Conservation (phyloP, 2,888 invertebrate species). For the Nomada goodeniana region DNA sequence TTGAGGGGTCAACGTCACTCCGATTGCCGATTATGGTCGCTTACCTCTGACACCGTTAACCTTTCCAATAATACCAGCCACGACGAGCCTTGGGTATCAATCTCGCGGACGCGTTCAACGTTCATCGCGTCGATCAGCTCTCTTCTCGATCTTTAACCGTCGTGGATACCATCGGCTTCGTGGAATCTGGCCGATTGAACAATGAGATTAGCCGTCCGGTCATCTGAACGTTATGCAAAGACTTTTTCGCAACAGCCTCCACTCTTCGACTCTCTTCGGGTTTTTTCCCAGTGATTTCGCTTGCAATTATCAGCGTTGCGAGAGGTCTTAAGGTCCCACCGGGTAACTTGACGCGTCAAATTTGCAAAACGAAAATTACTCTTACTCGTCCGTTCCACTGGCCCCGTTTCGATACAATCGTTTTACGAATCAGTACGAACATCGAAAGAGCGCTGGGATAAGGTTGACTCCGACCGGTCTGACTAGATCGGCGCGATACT, state of each 20-base stretch:
- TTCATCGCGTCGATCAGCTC: conserved; percentile 4
- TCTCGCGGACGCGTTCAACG: conserved; percentile 20
- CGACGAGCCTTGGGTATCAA: conserved; percentile 15
- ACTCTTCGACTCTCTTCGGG: conserved; percentile 2
- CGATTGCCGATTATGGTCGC: conserved; percentile 37
- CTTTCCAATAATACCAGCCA: conserved; percentile 19
- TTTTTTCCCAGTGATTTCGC: conserved; percentile 30
- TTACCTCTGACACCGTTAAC: conserved; percentile 53
- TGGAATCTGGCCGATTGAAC: conserved; percentile 29
- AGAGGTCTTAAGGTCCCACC: conserved; percentile 20
- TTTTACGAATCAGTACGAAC: too few species aligned
- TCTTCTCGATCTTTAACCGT: not conserved
- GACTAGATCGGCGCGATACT: too few species aligned
- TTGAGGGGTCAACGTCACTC: conserved; percentile 42
- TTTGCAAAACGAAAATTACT: not conserved
- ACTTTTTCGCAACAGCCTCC: conserved; percentile 8
- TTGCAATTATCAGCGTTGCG: conserved; percentile 12
- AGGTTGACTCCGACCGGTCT: too few species aligned
- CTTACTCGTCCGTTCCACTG: too few species aligned
- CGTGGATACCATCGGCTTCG: conserved; percentile 24
- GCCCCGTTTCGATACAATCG: too few species aligned
- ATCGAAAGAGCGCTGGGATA: too few species aligned
- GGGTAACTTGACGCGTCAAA: not conserved
- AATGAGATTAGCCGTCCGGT: conserved; percentile 19
- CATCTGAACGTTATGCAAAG: conserved; percentile 41